A percentile compares a stretch with the other conserved stretches of the same genome.
phyloP scores from a whole-genome alignment of 2,797 vertebrate genomes.

The Rhabdomys pumilio region DNA sequence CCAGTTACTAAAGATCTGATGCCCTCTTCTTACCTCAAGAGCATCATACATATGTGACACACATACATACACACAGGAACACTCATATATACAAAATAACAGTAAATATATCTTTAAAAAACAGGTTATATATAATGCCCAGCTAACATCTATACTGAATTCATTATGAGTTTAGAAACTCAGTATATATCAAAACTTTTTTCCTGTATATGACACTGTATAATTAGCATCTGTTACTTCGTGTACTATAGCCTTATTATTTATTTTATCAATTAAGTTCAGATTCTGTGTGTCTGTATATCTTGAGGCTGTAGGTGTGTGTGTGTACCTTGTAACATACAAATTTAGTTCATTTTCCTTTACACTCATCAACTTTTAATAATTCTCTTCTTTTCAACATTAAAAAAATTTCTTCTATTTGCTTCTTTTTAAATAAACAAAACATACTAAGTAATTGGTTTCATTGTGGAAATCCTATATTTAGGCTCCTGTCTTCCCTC shows the following conservation, averaged over 20 bases:
- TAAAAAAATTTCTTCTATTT: neutral
- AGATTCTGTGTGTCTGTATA: neutral
- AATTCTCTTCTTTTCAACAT: neutral
- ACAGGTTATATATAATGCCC: slow-evolving; percentile 62
- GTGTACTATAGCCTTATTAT: neutral
- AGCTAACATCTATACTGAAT: slow-evolving; percentile 16
- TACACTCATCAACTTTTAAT: neutral
- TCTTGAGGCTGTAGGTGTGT: neutral
- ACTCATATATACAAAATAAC: neutral
- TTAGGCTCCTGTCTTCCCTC: neutral
- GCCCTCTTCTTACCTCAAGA: neutral
- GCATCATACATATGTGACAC: neutral
- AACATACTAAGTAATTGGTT: neutral
- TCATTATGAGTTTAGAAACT: slow-evolving; percentile 18
- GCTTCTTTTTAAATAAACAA: neutral
- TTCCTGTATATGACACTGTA: neutral
- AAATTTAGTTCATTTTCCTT: neutral
- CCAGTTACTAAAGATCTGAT: neutral
- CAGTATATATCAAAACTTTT: slow-evolving; percentile 28
- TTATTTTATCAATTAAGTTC: neutral
- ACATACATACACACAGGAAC: neutral
- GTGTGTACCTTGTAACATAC: neutral
- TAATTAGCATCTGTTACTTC: neutral
- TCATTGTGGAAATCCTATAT: neutral
- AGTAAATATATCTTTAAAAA: neutral